phyloP scores from a whole-genome alignment of 2,888 invertebrate species.

The Eupithecia exiguata region DNA sequence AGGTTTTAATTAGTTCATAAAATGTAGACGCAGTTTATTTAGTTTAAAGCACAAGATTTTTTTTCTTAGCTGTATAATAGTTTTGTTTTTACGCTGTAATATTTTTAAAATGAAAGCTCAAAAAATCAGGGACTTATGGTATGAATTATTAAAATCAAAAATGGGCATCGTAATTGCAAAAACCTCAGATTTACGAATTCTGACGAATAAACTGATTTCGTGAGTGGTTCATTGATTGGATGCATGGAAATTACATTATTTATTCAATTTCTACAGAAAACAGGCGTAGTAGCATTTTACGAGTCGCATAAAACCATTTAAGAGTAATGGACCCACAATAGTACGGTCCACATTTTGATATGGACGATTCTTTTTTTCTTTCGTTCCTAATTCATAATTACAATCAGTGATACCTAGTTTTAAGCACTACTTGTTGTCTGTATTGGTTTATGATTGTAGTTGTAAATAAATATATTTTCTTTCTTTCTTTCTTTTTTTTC shows the following conservation, averaged over 20 bases:
- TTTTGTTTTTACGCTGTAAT: neutral
- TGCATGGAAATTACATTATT: neutral
- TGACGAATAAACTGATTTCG: slow-evolving; percentile 15
- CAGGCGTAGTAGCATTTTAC: neutral
- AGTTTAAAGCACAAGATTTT: neutral
- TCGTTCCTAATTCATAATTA: too few relatives aligned
- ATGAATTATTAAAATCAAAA: slow-evolving; percentile 14
- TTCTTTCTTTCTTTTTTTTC: too few relatives aligned
- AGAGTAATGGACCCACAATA: too few relatives aligned
- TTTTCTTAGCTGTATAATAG: neutral
- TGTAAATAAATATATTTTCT: too few relatives aligned
- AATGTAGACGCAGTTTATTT: neutral
- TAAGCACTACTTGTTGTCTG: too few relatives aligned
- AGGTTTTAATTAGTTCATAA: slow-evolving; percentile 6
- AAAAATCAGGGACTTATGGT: neutral
- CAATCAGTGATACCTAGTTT: too few relatives aligned
- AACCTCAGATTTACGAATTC: slow-evolving; percentile 4
- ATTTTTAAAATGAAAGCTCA: neutral
- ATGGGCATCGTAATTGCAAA: slow-evolving; percentile 7
- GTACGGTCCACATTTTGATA: too few relatives aligned
- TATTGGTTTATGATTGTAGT: too few relatives aligned
- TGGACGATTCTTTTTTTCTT: too few relatives aligned
- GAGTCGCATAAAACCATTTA: neutral
- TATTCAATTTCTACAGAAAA: neutral
- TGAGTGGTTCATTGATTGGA: slow-evolving; percentile 1